Conservation (phyloP, 2,113 vertebrate genomes). For the Galemys pyrenaicus region DNA sequence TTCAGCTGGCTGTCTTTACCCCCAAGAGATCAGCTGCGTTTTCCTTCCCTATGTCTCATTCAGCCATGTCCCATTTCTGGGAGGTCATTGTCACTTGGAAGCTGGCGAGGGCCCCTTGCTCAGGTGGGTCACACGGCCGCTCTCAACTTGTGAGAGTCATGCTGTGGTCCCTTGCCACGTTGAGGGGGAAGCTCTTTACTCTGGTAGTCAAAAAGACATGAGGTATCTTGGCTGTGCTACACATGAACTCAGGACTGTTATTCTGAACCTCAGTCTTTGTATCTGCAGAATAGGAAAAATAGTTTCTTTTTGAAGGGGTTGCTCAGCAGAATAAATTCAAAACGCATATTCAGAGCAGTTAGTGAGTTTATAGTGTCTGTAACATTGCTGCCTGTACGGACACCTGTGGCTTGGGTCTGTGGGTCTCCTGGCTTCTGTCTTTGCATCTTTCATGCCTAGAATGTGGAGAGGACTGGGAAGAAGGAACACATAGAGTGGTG, state of each 20-base stretch:
- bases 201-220: neutral
- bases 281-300: neutral
- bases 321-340: neutral
- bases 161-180: neutral
- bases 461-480: neutral
- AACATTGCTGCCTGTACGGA: neutral
- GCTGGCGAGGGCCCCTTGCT: neutral
- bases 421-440: neutral
- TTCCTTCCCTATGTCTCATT: neutral
- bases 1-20: neutral
- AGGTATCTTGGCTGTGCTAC: neutral
- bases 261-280: neutral
- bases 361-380: neutral
- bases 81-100: neutral
- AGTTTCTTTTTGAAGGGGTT: neutral
- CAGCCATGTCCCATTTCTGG: neutral
- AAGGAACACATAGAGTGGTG: neutral
- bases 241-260: neutral
- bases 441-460: neutral
- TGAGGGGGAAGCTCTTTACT: accelerated
- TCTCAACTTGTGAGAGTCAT: neutral
- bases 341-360: accelerated
- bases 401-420: neutral
- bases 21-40: neutral
- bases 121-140: neutral